phyloP scores from a whole-genome alignment of 2,888 invertebrate genomes.

The Antitype chi region DNA sequence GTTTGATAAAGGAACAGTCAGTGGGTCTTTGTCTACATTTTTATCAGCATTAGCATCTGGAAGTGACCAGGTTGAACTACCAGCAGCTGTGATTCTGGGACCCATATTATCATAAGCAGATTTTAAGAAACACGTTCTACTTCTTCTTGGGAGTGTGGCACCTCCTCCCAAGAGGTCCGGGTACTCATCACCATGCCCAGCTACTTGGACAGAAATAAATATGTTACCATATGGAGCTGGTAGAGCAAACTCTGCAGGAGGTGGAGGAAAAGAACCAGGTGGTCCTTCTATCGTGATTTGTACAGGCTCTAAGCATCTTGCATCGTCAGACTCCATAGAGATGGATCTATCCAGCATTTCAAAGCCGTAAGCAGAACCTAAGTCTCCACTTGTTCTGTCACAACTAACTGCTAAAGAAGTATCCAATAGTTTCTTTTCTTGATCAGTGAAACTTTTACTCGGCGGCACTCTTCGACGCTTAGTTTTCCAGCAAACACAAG shows the following conservation, averaged over 20 bases:
- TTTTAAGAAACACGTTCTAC: conserved; percentile 88
- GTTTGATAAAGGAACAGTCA: conserved; percentile 80
- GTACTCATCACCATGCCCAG: conserved; percentile 93
- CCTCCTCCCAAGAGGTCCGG: conserved; percentile 93
- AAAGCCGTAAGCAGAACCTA: conserved; percentile 89
- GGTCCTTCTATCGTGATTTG: conserved; percentile 91
- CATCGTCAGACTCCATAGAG: conserved; percentile 88
- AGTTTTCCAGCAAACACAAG: conserved; percentile 91
- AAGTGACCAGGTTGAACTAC: conserved; percentile 96
- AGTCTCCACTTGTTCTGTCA: conserved; percentile 92
- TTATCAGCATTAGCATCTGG: conserved; percentile 90
- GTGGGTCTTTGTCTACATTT: conserved; percentile 73
- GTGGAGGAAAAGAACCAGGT: conserved; percentile 84
- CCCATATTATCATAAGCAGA: conserved; percentile 97
- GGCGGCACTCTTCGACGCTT: conserved; percentile 93
- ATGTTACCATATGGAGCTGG: conserved; percentile 93
- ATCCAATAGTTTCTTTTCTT: conserved; percentile 96
- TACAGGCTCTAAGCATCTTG: conserved; percentile 89
- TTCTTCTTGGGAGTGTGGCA: conserved; percentile 87
- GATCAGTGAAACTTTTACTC: conserved; percentile 95
- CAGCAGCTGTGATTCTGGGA: conserved; percentile 96
- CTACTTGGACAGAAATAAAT: conserved; percentile 96
- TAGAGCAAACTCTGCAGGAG: conserved; percentile 88
- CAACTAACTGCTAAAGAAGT: conserved; percentile 93
- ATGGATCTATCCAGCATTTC: conserved; percentile 89